phyloP scores from a whole-genome alignment of 2,113 vertebrate species.

The Ciconia maguari region DNA sequence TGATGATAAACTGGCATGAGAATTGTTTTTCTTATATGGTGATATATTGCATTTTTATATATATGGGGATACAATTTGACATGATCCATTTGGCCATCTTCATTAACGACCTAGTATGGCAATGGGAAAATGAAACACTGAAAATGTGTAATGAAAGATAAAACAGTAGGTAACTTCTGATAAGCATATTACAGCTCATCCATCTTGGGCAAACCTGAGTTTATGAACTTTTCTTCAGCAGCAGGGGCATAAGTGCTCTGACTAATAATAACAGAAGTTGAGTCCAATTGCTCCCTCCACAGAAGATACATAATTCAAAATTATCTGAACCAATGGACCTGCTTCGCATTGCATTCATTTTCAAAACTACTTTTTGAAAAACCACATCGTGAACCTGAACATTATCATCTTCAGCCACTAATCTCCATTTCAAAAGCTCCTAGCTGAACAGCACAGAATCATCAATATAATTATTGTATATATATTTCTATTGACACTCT shows the following conservation, averaged over 20 bases:
- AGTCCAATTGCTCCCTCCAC: background rate
- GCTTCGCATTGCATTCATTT: background rate
- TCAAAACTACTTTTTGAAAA: conserved; percentile 13
- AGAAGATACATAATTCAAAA: conserved; percentile 9
- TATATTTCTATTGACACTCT: conserved; percentile 15
- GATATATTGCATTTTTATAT: background rate
- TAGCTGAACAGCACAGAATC: background rate
- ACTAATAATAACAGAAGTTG: conserved; percentile 15
- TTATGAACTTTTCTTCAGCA: conserved; percentile 33
- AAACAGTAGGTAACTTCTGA: conserved; percentile 26
- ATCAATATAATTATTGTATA: background rate
- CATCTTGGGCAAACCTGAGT: background rate
- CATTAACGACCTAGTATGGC: background rate
- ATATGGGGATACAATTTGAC: background rate
- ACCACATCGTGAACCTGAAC: background rate
- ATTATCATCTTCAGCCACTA: background rate
- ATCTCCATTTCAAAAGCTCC: background rate
- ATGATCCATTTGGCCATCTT: conserved; percentile 33
- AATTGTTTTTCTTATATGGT: background rate
- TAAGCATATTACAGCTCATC: conserved; percentile 33
- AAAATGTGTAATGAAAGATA: conserved; percentile 16
- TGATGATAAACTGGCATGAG: background rate
- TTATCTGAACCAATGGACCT: conserved; percentile 16
- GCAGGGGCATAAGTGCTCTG: background rate
- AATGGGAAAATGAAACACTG: background rate